Percentiles rank a stretch among this genome's conserved stretches.
Evolutionary conservation across 2,888 invertebrate species (phyloP).

Genomic region (Heliconius charithonia): DNA sequence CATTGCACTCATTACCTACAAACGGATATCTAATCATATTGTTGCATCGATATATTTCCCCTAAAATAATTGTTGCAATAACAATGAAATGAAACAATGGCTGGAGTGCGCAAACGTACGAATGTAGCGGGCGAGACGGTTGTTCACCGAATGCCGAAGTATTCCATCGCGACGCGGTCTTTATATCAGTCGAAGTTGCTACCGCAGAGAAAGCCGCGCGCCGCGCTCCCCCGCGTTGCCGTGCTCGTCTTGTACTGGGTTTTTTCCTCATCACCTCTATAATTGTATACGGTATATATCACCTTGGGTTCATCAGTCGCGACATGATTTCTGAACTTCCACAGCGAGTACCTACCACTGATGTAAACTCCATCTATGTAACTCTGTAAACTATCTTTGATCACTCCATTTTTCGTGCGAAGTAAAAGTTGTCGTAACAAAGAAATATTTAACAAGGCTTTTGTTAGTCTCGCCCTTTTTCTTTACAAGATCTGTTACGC

Average conservation of each 20-base stretch:
- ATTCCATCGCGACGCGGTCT: constrained; percentile 78
- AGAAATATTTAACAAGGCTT: not conserved
- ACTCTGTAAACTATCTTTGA: not conserved
- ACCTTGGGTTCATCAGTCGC: constrained; percentile 76
- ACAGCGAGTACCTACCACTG: constrained; percentile 62
- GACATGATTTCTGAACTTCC: constrained; percentile 64
- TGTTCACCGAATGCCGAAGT: constrained; percentile 83
- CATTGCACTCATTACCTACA: constrained; percentile 75
- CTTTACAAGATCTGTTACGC: not conserved
- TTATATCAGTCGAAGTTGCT: constrained; percentile 76
- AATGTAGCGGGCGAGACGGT: constrained; percentile 81
- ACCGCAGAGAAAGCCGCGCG: constrained; percentile 78
- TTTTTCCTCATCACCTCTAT: constrained; percentile 82
- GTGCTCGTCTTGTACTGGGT: constrained; percentile 73
- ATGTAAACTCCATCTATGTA: constrained; percentile 9
- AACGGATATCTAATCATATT: constrained; percentile 69
- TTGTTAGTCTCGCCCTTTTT: not conserved
- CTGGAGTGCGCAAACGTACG: constrained; percentile 59
- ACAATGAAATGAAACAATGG: constrained; percentile 48
- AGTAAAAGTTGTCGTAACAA: not conserved
- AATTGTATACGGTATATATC: constrained; percentile 72
- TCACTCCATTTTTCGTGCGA: not conserved
- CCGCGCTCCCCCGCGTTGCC: constrained; percentile 70
- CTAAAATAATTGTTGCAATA: constrained; percentile 50
- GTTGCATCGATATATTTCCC: constrained; percentile 71